Percentiles rank a stretch among this genome's conserved stretches.
Conservation (phyloP, 2,797 vertebrate genomes). For the Hyperoplus lanceolatus region DNA sequence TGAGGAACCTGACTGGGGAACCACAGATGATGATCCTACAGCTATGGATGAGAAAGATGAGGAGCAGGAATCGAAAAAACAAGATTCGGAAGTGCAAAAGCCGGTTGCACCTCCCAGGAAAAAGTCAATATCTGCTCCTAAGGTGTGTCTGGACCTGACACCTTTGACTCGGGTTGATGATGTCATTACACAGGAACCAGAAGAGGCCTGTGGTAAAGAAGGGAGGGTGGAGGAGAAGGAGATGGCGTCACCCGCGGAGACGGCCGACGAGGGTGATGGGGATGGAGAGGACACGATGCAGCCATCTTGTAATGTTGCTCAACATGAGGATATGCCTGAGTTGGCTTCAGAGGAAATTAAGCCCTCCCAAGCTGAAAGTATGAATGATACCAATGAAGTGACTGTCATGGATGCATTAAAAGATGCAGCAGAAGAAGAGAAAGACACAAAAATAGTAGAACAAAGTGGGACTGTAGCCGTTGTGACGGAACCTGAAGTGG, state of each 20-base stretch:
- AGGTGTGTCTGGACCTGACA: constrained; percentile 77
- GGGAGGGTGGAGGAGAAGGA: constrained; percentile 74
- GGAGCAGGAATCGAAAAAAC: constrained; percentile 29
- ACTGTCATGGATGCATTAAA: background rate
- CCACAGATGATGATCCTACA: constrained; percentile 37
- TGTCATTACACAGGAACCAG: constrained; percentile 36
- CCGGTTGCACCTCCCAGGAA: constrained; percentile 74
- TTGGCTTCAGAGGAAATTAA: constrained; percentile 1
- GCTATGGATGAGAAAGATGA: constrained; percentile 9
- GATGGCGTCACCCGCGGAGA: constrained; percentile 71
- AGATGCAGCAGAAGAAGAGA: constrained; percentile 12
- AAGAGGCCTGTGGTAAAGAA: constrained; percentile 66
- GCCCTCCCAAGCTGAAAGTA: constrained; percentile 23
- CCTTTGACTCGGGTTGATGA: constrained; percentile 74
- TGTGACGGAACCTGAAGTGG: constrained; percentile 18
- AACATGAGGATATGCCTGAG: background rate
- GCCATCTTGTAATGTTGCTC: background rate
- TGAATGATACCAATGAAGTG: constrained; percentile 7
- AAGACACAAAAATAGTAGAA: constrained; percentile 19
- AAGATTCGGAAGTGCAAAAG: constrained; percentile 39
- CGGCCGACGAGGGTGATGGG: constrained; percentile 71
- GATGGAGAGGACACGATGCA: constrained; percentile 51
- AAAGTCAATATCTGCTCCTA: constrained; percentile 60
- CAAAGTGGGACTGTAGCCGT: constrained; percentile 24
- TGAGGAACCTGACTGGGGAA: constrained; percentile 77